Conservation (phyloP, 2,888 invertebrate genomes). For the Leptothorax acervorum region DNA sequence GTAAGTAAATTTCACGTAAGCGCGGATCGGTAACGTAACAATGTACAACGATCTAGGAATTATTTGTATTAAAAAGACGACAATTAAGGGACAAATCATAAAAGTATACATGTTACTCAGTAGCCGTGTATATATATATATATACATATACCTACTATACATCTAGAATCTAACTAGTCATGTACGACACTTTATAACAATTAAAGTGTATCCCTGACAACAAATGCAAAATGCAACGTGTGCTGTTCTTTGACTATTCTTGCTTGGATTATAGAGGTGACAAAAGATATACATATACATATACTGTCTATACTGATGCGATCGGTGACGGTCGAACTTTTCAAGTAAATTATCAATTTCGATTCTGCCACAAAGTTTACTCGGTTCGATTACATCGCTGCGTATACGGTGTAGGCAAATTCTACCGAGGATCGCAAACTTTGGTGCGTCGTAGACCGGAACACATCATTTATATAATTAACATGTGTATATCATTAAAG, state of each 20-base stretch:
- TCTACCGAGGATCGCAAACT: constrained; percentile 31
- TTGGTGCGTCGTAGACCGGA: constrained; percentile 29
- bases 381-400: constrained; percentile 11
- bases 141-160: constrained; percentile 24
- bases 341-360: constrained; percentile 34
- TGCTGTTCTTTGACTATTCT: constrained; percentile 55
- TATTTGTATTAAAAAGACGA: constrained; percentile 81
- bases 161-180: constrained; percentile 80
- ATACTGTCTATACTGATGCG: background rate
- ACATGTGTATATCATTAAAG: constrained; percentile 59
- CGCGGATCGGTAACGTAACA: constrained; percentile 77
- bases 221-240: constrained; percentile 43
- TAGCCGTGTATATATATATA: constrained; percentile 66
- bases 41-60: constrained; percentile 84
- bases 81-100: constrained; percentile 79
- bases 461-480: constrained; percentile 64
- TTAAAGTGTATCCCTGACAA: constrained; percentile 66
- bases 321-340: constrained; percentile 5
- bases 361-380: background rate
- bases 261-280: constrained; percentile 29
- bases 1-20: constrained; percentile 77
- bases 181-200: constrained; percentile 65
- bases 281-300: background rate
- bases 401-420: constrained; percentile 20
- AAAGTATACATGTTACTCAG: constrained; percentile 78